Evolutionary conservation across 2,888 invertebrate genomes (phyloP), one percentile per base, ranked within the genome.

Genomic region (Drosophila setosimentum): DNA sequence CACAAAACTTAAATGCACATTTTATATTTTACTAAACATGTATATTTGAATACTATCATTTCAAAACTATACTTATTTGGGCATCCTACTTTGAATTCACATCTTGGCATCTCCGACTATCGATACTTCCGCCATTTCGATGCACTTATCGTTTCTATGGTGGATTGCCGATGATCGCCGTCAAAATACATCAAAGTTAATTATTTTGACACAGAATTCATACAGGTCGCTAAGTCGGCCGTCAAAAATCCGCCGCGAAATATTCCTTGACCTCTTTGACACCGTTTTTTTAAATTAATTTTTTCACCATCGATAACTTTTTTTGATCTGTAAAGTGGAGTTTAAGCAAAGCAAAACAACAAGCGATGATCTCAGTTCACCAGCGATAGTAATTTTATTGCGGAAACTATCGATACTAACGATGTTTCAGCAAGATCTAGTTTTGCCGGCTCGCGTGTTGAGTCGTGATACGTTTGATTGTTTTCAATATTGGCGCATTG

Each of bases 401-500:
- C 45, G 7, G 8, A 55, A 27, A 27, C 27, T 8, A 37, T 37
- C 55, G 37, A n/a, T 55, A 55, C 2, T 24, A 54, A 49, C 67
- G 54, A 54, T 55, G 10, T 32, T 18, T 11, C 27, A 21, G 37
- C 54, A 40, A 45, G 7, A 63, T 16, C 58, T 18, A 62, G 76
- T 66, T 73, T 62, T 62, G 55, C 78, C 78, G 78, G 76, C 73
- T 45, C 62, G 74, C 61, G 59, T 68, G 66, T 68, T 65, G 45
- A 24, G 27, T 51, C 24, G 30, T 13, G 7, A 30, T 53, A 18
- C 54, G 29, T 29, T 27, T 69, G 60, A 21, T 61, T 77, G 55
- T 57, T 60, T 63, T 62, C 2, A 29, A 16, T 57, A 24, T 29
- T 30, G n/a, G 24, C 45, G 40, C 40, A 60, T 45, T 55, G 51